A percentile compares a stretch with the other conserved stretches of the same genome.
phyloP scores from a whole-genome alignment of 2,797 vertebrate species.

The Rallus crepitans region DNA sequence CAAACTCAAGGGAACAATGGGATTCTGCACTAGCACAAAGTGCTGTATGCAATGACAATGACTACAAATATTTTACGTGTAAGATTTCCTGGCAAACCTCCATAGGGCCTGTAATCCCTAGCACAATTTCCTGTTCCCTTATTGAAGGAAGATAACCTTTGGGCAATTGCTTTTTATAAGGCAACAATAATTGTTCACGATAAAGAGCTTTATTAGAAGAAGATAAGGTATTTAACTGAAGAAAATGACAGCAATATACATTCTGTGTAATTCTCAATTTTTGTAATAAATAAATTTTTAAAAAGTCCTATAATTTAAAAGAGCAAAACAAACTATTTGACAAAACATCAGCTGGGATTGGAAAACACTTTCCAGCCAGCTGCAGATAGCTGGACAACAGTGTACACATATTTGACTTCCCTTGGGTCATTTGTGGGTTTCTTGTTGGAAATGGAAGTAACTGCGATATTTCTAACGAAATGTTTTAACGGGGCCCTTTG shows the following conservation, averaged over 20 bases:
- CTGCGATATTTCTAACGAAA: conserved; percentile 36
- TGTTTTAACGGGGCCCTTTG: conserved; percentile 31
- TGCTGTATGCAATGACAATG: background rate
- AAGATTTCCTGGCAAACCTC: conserved; percentile 47
- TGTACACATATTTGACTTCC: background rate
- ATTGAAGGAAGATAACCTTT: conserved; percentile 59
- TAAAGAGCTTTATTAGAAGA: conserved; percentile 44
- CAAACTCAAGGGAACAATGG: background rate
- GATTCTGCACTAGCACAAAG: background rate
- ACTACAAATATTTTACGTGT: conserved; percentile 4
- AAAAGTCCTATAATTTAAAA: background rate
- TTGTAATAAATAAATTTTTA: background rate
- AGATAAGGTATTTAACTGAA: conserved; percentile 40
- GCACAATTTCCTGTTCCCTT: conserved; percentile 53
- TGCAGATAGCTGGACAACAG: conserved; percentile 49
- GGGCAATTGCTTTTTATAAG: conserved; percentile 33
- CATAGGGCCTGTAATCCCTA: conserved; percentile 39
- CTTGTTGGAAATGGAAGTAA: conserved; percentile 22
- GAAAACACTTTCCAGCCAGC: conserved; percentile 35
- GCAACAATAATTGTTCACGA: conserved; percentile 8
- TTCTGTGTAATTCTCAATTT: background rate
- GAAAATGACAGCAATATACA: conserved; percentile 21
- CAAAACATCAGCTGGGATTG: background rate
- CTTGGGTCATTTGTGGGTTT: background rate
- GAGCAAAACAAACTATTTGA: background rate